A percentile compares a stretch with the other conserved stretches of the same genome.
Evolutionary conservation across 92 coral and sea anemone genomes (phyloP).

Genomic region (Epizoanthus illoricatus): DNA sequence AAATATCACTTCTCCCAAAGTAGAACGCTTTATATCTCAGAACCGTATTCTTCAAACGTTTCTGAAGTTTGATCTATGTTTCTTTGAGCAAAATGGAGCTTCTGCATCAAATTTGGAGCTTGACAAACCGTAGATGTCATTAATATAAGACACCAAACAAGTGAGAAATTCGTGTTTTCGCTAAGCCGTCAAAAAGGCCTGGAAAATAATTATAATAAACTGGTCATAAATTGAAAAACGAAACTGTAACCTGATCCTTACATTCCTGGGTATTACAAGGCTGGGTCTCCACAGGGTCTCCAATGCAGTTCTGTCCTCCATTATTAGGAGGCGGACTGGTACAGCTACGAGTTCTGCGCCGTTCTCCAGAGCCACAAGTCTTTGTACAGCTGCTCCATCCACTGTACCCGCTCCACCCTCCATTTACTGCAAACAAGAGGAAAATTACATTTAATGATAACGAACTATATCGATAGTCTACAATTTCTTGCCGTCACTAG

Average conservation of each 20-base stretch:
- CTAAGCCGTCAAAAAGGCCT: background rate
- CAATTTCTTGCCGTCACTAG: too few species aligned
- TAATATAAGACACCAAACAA: too few species aligned
- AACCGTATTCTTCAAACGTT: too few species aligned
- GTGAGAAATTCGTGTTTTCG: background rate
- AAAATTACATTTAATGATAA: too few species aligned
- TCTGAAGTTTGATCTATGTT: too few species aligned
- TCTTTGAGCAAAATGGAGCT: too few species aligned
- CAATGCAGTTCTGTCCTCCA: constrained; percentile 60
- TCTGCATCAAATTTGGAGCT: too few species aligned
- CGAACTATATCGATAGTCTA: too few species aligned
- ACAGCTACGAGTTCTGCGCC: constrained; percentile 58
- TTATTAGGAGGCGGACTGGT: constrained; percentile 51
- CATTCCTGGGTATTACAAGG: constrained; percentile 50
- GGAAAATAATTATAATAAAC: background rate
- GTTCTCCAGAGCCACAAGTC: constrained; percentile 47
- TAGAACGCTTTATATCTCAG: too few species aligned
- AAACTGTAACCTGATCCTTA: background rate
- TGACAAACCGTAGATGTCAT: too few species aligned
- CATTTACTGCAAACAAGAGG: constrained; percentile 8
- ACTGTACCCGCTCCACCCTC: constrained; percentile 55
- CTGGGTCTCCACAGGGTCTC: constrained; percentile 45
- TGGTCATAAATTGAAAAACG: background rate
- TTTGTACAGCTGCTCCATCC: constrained; percentile 57
- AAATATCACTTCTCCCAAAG: too few species aligned